Evolutionary conservation across 2,888 invertebrate genomes (phyloP), one percentile per base, ranked within the genome.

Genomic region (Caenorhabditis sp.): DNA sequence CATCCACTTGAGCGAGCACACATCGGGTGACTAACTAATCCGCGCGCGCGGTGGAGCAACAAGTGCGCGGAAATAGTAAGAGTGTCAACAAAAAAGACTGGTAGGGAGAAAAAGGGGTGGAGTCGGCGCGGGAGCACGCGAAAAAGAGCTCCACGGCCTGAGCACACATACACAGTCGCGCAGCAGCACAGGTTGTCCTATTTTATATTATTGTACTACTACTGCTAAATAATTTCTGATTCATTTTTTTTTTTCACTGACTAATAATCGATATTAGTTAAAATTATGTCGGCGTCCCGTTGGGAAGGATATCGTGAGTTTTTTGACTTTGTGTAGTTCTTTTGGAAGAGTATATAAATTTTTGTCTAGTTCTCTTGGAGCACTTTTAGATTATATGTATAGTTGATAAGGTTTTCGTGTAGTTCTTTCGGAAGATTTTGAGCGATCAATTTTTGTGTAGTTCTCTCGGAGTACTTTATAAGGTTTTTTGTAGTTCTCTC

Each of bases 291-390:
- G 20, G 68, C 65, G 36, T 72, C 72, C 36, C 43, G 72, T 62
- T 72, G 72, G 72, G 72, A 64, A 65, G 72, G 72, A 59, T 68
- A 63, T 26, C 72, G 72, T 72, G 64, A 61, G 72, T 72, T n/a
- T n/a, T n/a, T n/a, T n/a, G n/a, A n/a, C n/a, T n/a, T n/a, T 63
- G 63, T 26, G 26, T 26, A 27, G n/a, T 31, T 36, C 53, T 52
- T 25, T 4, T n/a, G n/a, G n/a, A n/a, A n/a, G n/a, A n/a, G n/a
- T 50, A 8, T 50, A 5, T 17, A 20, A 50, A 50, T 50, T 50
- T 50, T 20, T 50, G 5, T n/a, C 4, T 50, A 17, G 4, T 50
- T 50, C 38, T 14, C 14, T 38, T 38, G 14, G 8, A 38, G 14
- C 14, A 38, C 7, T 38, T 38, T 38, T 38, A 38, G 38, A 38